Evolutionary conservation across 2,888 invertebrate genomes (phyloP).

Genomic region (Eurytoma adleriae): DNA sequence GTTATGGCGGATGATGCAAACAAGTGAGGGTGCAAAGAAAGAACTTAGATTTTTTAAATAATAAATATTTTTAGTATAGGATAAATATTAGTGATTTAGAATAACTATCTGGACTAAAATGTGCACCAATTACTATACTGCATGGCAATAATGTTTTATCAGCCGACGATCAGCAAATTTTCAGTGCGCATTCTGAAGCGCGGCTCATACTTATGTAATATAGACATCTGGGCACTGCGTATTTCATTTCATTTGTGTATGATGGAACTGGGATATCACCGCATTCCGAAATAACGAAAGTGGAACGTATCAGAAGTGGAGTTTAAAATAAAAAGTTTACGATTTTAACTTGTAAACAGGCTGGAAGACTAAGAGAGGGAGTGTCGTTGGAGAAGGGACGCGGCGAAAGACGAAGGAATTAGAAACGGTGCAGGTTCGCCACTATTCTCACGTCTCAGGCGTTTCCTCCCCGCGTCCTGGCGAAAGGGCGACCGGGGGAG

Average conservation of each 20-base stretch:
- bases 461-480: constrained; percentile 12
- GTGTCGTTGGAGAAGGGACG: constrained; percentile 46
- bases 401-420: constrained; percentile 59
- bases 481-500: not conserved
- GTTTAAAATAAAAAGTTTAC: constrained; percentile 61
- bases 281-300: constrained; percentile 38
- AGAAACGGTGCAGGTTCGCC: constrained; percentile 20
- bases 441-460: constrained; percentile 8
- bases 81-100: too few species aligned
- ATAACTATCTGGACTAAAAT: too few species aligned
- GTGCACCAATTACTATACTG: too few species aligned
- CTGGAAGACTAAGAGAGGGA: constrained; percentile 46
- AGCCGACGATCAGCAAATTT: too few species aligned
- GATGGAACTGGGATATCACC: constrained; percentile 35
- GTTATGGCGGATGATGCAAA: too few species aligned
- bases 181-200: too few species aligned
- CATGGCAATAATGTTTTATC: too few species aligned
- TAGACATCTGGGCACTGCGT: too few species aligned
- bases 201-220: too few species aligned
- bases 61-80: too few species aligned
- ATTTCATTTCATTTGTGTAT: constrained; percentile 55
- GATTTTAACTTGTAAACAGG: constrained; percentile 67
- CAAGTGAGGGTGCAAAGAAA: too few species aligned
- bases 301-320: constrained; percentile 37
- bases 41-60: too few species aligned